Evolutionary conservation across 2,888 invertebrate genomes (phyloP), one percentile per base, ranked within the genome.

Genomic region (Bellardia bayeri): DNA sequence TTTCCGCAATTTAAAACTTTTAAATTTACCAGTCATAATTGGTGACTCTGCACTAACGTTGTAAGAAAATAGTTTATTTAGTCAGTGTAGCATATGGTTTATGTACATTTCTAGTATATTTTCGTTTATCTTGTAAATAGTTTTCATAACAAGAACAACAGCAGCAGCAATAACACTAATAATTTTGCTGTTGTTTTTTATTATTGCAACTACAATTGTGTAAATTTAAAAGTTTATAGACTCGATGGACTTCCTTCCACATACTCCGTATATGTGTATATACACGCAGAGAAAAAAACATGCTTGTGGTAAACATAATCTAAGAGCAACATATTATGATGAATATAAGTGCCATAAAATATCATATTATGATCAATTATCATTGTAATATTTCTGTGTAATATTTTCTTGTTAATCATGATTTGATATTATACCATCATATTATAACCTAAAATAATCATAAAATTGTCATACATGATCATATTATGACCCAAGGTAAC

Each of bases 51-150:
- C 9, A 23, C 56, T 5, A 23, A 56, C 23, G 9, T 8, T 56
- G 11, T 23, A n/a, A n/a, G n/a, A 51, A 51, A 51, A 51, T n/a
- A 6, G n/a, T 51, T 51, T 51, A 51, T 61, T 61, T 61, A 61
- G 30, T 23, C 30, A 58, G 58, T 58, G 13, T 13, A 58, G 13
- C 30, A 58, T 30, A 30, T 30, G 13, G 58, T 30, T 58, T 58
- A 61, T 64, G 16, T 16, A 64, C 33, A 13, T 33, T 14, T 23
- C 56, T 3, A 23, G 33, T 13, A 64, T 16, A 64, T 40, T 9
- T 64, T n/a, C n/a, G 16, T 64, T 64, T 40, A 16, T 64, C 37
- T 37, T 33, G 33, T 61, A 33, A 61, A 14, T 61, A 61, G 61
- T 61, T 61, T 33, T 37, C 40, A 16, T 64, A 37, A 64, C n/a